These are phyloP conservation scores for Mesembrinibis cayennensis DNA, from an alignment of 2,113 vertebrate species.

Conservation along the genomic window DNA sequence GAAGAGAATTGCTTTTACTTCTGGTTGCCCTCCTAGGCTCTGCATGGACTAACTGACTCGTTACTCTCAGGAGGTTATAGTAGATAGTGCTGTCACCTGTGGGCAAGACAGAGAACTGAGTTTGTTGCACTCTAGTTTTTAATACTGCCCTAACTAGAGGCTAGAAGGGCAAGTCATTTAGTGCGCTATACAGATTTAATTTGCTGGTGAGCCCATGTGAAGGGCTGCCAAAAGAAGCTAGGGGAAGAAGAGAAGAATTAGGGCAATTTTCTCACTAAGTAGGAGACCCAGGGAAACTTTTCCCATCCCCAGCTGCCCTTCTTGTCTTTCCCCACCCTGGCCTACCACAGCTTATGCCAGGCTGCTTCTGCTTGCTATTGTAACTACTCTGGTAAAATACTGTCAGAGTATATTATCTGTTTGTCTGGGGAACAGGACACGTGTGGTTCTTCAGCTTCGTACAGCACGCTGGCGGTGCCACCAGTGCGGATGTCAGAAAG, in stretches of 20 bases:
- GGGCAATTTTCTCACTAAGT: not conserved
- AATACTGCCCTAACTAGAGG: not conserved
- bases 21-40: not conserved
- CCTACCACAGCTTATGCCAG: not conserved
- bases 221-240: not conserved
- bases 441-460: rapidly evolving
- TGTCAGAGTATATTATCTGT: no score
- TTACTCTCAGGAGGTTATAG: not conserved
- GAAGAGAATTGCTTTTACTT: not conserved
- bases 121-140: not conserved
- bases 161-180: not conserved
- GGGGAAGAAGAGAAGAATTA: not conserved
- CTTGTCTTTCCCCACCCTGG: not conserved
- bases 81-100: not conserved
- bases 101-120: not conserved
- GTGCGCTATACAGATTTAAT: no score
- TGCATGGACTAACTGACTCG: not conserved
- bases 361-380: not conserved
- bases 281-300: not conserved
- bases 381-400: not conserved
- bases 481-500: not conserved
- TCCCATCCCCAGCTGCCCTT: no score
- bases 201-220: not conserved
- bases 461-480: not conserved
- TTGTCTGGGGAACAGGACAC: not conserved